phyloP scores from a whole-genome alignment of 2,797 vertebrate genomes.

The Sebastes wilsoni region DNA sequence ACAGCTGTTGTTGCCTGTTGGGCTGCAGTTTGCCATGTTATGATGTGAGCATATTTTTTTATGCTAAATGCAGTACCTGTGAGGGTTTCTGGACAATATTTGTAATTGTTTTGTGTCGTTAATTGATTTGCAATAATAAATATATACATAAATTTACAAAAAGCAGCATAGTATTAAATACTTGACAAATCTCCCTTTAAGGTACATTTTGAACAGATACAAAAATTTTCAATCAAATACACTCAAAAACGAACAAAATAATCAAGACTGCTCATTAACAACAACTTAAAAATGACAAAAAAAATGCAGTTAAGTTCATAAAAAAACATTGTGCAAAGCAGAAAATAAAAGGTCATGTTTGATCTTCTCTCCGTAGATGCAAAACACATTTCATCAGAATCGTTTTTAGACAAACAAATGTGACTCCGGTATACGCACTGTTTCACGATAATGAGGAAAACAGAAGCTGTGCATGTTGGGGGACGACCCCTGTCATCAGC shows the following conservation, averaged over 20 bases:
- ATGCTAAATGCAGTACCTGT: no score
- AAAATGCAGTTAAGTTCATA: background rate
- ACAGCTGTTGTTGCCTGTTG: no score
- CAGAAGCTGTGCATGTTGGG: slow-evolving; percentile 15
- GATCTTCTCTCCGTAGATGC: background rate
- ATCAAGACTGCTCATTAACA: background rate
- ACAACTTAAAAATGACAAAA: background rate
- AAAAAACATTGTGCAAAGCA: background rate
- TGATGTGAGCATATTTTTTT: no score
- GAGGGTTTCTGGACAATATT: no score
- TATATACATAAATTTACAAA: no score
- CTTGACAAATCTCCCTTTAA: no score
- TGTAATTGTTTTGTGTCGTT: no score
- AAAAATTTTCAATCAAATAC: rapidly evolving
- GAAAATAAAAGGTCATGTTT: background rate
- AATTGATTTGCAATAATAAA: no score
- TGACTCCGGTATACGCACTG: background rate
- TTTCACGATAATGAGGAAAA: slow-evolving; percentile 36
- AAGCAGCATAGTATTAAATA: no score
- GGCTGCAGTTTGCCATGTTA: no score
- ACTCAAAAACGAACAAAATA: background rate
- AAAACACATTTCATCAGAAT: background rate
- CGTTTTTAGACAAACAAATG: background rate
- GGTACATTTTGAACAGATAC: no score
- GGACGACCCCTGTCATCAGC: slow-evolving; percentile 9